Evolutionary conservation across 2,888 invertebrate species (phyloP), one percentile per base, ranked within the genome.

Genomic region (Resseliella maxima): DNA sequence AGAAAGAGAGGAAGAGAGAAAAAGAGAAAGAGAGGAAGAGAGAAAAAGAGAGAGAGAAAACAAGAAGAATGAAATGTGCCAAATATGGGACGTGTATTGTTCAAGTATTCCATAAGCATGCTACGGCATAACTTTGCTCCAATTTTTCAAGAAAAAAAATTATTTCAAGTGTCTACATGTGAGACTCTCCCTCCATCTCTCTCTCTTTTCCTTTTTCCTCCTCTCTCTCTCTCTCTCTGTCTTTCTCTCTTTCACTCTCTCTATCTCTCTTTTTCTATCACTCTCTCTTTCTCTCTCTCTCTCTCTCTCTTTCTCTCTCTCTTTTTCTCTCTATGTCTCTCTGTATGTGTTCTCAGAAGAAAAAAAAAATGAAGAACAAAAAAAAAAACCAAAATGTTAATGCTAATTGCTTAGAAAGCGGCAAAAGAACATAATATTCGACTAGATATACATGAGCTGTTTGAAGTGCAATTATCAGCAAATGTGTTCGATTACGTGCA

Each of bases 401-500:
- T 59, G 59, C 24, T 59, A 59, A 59, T 59, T 3, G 59, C 59
- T 2, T 50, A 6, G 50, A 18, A 50, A 50, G 10, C 15, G 50
- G 10, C 50, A 21, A 50, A 50, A n/a, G 10, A 50, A 8, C 5
- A 41, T 50, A 50, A 50, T 50, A 50, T 50, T 50, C 50, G 15
- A 50, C 3, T 24, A 24, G 59, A 59, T 24, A 59, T 59, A 59
- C 59, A 59, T 59, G 24, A 24, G 59, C 59, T 24, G 24, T 59
- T 59, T n/a, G 24, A 59, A 59, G 46, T 50, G 46, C 59, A 59
- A 59, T 59, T 59, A 59, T 59, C 59, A 59, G 59, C 59, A 59
- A 59, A 59, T 59, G 59, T 59, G 59, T 59, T 59, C 59, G 59
- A 24, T 59, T 59, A 59, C 59, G 59, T 59, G 59, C n/a, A 59